Percentiles rank a stretch among this genome's conserved stretches.
These are phyloP conservation scores for Hydropsyche tenuis DNA, from an alignment of 1,140 invertebrate species.

Conservation along the genomic window DNA sequence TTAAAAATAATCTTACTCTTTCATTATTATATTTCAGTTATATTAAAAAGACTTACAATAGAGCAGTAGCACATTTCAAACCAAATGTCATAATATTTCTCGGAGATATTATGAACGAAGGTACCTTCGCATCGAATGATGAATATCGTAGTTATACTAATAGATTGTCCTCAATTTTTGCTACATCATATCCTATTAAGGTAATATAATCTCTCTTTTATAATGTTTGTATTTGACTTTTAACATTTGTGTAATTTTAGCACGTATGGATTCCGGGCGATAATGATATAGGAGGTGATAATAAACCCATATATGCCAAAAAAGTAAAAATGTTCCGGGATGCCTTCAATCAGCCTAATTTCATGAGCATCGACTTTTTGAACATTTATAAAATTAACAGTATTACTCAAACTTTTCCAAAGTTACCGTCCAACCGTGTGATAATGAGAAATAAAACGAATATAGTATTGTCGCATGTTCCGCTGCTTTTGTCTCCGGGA, in stretches of 20 bases:
- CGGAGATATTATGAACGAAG: conserved; percentile 93
- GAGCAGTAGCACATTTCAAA: conserved; percentile 73
- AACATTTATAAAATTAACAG: conserved; percentile 74
- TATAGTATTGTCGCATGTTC: conserved; percentile 57
- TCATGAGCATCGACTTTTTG: conserved; percentile 67
- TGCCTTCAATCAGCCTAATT: conserved; percentile 74
- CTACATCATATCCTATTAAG: conserved; percentile 47
- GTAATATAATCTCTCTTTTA: not conserved
- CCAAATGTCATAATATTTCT: conserved; percentile 89
- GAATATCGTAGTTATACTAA: conserved; percentile 75
- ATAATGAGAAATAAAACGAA: conserved; percentile 60
- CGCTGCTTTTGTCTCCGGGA: conserved; percentile 44
- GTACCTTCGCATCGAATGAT: conserved; percentile 73
- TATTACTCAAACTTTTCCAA: conserved; percentile 64
- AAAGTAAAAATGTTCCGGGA: conserved; percentile 81
- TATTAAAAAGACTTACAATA: conserved; percentile 77
- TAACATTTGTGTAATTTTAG: conserved; percentile 56
- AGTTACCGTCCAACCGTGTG: conserved; percentile 53
- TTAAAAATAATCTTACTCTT: too few relatives aligned
- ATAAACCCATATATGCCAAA: conserved; percentile 73
- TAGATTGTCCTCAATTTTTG: conserved; percentile 75
- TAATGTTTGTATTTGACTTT: too few relatives aligned
- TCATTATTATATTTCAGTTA: conserved; percentile 68
- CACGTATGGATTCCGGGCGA: conserved; percentile 90
- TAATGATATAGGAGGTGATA: conserved; percentile 95